Base-by-base conservation (phyloP, 1,140 invertebrate species). In the Acromyrmex echinatior region DNA sequence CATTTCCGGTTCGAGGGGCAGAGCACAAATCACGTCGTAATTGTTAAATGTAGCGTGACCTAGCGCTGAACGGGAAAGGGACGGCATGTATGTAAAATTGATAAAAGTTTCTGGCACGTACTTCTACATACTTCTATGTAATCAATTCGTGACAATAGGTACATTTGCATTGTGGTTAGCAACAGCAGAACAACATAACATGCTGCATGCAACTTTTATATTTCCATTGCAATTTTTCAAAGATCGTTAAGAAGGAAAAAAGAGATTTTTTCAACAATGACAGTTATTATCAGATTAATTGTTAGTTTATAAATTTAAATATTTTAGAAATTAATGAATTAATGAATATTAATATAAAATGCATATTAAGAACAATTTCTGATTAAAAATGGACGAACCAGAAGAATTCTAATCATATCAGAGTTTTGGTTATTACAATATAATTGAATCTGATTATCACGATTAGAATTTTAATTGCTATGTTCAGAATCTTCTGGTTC, bases 1-100 rank as follows among this genome's bases (percentile, higher is more conserved):
- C 92, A 90, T 93, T 92, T 93, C 92, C 92, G 92, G 90, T 86
- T 91, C 87, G 87, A 70, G 86, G 73, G 91, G 86, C 88, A 88
- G 78, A 16, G 73, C 91, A 91, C 91, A 88, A 90, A 92, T 93
- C 92, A 91, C 86, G 58, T 65, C 78, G 90, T 91, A 93, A 93
- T 92, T 91, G 92, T 86, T 93, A 91, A 93, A 92, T 92, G 92
- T 93, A 93, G 88, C 89, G 92, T 92, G 89, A 88, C 85, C 86
- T 71, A 63, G 21, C 81, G 84, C 39, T 70, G 86, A 92, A 89
- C 35, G 82, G 62, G 62, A 88, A 82, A 86, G 63, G 39, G 84
- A 76, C n/a, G 35, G 58, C 56, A 74, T 86, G 68, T 89, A 88
- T 85, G 86, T 88, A 92, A 91, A 90, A 90, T 89, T 92, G 91